Evolutionary conservation across 2,888 invertebrate genomes (phyloP), one percentile per base, ranked within the genome.

Genomic region (Pasiphila rectangulata): DNA sequence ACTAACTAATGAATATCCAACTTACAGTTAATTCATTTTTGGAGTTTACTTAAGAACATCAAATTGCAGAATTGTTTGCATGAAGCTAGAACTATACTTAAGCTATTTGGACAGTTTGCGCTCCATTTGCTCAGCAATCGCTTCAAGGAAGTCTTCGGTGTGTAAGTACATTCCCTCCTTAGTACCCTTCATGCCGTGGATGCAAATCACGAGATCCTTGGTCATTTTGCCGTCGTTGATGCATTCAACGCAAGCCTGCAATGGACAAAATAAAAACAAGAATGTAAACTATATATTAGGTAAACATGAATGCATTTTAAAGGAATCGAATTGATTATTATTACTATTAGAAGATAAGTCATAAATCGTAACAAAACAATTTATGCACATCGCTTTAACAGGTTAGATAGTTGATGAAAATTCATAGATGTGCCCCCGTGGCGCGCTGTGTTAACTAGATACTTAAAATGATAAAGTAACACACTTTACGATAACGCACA

Each of bases 171-270:
- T 95, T 47, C 93, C 93, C 44, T 94, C 94, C 75, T 94, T 95
- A 7, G 95, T 93, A 71, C 95, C 94, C 49, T 93, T 90, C 59
- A 95, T 64, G 15, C 96, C 96, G 74, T 96, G 93, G 71, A 97
- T 95, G 71, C 96, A 96, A 51, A 92, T 94, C 10, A 94, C 95
- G 65, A 97, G 89, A 85, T 97, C 96, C 84, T 96, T 97, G 9
- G 96, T 97, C 93, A 96, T 93, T 72, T 94, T 93, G 25, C 96
- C 96, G 50, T 91, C 87, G 74, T 96, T 94, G 4, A 97, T 93
- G 56, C 94, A 94, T 64, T 95, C 94, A 1, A 96, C 91, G 75
- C 96, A 97, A 0, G 96, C 94, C 78, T 89, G 75, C 13, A 72
- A 72, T 35, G n/a, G n/a, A n/a, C 3, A 68, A 23, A 58, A 40